Conservation (phyloP, 2,113 vertebrate genomes). For the Cyanistes caeruleus region DNA sequence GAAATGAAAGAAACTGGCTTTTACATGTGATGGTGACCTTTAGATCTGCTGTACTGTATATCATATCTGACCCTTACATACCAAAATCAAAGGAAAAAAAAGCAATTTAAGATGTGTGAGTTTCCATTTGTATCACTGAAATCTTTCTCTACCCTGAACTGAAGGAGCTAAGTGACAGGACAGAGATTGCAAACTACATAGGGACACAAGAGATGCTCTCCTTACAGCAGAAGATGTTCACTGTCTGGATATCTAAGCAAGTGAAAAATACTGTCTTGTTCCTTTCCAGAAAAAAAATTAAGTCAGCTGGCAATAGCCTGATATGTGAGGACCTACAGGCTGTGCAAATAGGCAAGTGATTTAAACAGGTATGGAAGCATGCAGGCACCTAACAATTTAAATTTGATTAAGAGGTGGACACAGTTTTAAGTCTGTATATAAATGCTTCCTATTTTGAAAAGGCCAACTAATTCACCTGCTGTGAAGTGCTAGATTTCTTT, state of each 20-base stretch:
- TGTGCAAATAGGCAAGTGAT: not conserved
- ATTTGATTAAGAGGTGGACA: not conserved
- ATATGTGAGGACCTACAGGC: not conserved
- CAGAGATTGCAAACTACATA: not conserved
- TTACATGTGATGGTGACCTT: not conserved
- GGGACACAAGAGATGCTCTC: not conserved
- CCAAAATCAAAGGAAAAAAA: not conserved
- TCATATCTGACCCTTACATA: not conserved
- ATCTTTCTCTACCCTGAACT: not conserved
- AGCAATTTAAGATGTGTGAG: not conserved
- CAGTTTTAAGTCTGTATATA: not conserved
- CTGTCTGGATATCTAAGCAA: not conserved
- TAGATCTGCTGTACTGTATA: not conserved
- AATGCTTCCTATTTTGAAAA: not conserved
- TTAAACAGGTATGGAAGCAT: not conserved
- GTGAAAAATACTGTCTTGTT: not conserved
- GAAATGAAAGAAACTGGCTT: not conserved
- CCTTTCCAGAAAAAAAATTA: not conserved
- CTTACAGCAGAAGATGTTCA: not conserved
- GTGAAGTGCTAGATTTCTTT: not conserved
- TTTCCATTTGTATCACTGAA: not conserved
- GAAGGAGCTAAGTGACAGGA: not conserved
- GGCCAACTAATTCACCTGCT: not conserved
- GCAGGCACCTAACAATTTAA: not conserved
- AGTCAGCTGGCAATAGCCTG: not conserved